Evolutionary conservation across 2,113 vertebrate species (phyloP), one percentile per base, ranked within the genome.

Genomic region (Paratilapia polleni): DNA sequence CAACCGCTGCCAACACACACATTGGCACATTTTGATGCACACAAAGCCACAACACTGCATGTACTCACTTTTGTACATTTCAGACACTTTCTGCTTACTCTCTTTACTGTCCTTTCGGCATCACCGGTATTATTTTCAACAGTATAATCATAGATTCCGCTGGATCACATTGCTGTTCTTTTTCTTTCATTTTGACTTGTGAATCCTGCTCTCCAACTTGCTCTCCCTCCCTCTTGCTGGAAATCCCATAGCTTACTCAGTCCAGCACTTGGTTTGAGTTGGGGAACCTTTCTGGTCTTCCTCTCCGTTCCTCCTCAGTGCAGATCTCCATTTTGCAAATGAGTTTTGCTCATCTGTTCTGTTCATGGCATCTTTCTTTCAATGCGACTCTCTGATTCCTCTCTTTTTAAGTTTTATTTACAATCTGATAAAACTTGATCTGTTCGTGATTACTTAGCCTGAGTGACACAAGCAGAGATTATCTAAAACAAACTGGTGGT

Each of bases 1-100:
- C 73, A 92, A 94, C 22, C 75, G 74, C 91, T 92, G 89, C 60
- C 83, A 80, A 91, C 61, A 80, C 28, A 87, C 83, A 83, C 75
- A 88, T 54, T 78, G 57, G 82, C 78, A 85, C 62, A 81, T n/a
- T 81, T 77, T 59, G 5, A 47, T 73, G 41, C 66, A 70, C 54
- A 82, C 64, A 78, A 60, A 60, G 36, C 59, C 43, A 56, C 41
- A 57, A 28, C 52, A 61, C 20, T 47, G 6, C 12, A 75, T 14
- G 9, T 57, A 57, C 52, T n/a, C 36, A 20, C 15, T 24, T 38
- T 10, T 34, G n/a, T 34, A 70, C 36, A 83, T 52, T 59, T 49
- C 58, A 68, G 54, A 64, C 63, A 36, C 24, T 47, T 8, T 41
- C 24, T 70, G 8, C 43, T 34, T 52, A n/a, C 76, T 59, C 20